Conservation (phyloP, 2,888 invertebrate species). For the Lycaena phlaeas region DNA sequence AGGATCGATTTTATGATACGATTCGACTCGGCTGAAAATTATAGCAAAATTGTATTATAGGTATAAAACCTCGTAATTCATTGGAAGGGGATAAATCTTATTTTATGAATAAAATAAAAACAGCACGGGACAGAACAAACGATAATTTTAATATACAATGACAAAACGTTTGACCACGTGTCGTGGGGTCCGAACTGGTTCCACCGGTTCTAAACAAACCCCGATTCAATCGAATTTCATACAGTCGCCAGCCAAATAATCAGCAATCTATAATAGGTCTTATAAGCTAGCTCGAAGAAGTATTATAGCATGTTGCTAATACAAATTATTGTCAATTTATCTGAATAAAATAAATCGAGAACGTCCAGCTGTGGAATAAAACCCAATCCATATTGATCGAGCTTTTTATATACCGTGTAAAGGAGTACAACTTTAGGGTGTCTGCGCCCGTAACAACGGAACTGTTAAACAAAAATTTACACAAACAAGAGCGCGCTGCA, state of each 20-base stretch:
- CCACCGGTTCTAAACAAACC: slow-evolving; percentile 59
- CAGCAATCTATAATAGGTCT: slow-evolving; percentile 5
- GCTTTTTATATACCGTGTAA: too few relatives aligned
- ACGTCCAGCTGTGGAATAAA: slow-evolving; percentile 3
- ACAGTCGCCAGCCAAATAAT: slow-evolving; percentile 1
- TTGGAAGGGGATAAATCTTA: slow-evolving; percentile 28
- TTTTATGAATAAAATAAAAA: slow-evolving; percentile 24
- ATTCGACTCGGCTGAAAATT: too few relatives aligned
- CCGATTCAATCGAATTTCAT: slow-evolving; percentile 59
- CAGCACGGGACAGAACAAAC: slow-evolving; percentile 41
- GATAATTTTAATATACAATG: slow-evolving; percentile 59
- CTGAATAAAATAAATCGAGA: slow-evolving; percentile 7
- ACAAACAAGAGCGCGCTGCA: too few relatives aligned
- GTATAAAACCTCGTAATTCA: too few relatives aligned
- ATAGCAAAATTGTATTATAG: too few relatives aligned
- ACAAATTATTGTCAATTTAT: background rate
- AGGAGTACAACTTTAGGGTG: too few relatives aligned
- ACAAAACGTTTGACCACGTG: slow-evolving; percentile 65
- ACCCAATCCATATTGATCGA: slow-evolving; percentile 1
- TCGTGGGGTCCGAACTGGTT: slow-evolving; percentile 53
- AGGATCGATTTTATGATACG: too few relatives aligned
- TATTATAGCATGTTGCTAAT: background rate
- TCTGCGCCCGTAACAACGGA: too few relatives aligned
- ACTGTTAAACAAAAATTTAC: too few relatives aligned
- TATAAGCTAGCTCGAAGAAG: background rate